Base-by-base conservation (phyloP, 2,113 vertebrate species). In the Fulica atra region DNA sequence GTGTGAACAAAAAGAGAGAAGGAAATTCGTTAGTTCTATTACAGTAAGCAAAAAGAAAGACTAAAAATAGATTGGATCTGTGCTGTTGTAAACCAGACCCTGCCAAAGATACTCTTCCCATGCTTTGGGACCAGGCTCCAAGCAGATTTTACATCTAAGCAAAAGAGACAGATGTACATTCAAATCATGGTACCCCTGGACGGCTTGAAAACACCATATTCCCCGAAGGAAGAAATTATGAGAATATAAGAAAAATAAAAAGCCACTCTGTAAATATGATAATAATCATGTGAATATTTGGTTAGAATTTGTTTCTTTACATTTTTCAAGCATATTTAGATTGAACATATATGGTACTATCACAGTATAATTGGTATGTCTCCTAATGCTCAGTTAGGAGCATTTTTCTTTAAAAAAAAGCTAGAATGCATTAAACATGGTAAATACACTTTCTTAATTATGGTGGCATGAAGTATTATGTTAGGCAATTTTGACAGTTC, bases 201-300 rank as follows among this genome's bases (percentile, higher is more conserved):
- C 69, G 96, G 38, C 80, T 76, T 86, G 61, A 82, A 96, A 96
- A 96, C 48, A 63, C 31, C 82, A 77, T 44, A 63, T 65, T 81
- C 61, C 38, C 77, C 69, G 50, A 93, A 89, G 71, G 66, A 80
- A 60, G 44, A 38, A 83, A 24, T 83, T 7, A 84, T 1, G 23
- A 36, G 12, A 79, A 14, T 25, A 14, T 5, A 60, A 31, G 38
- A n/a, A 3, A 36, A 18, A 36, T 3, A 35, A 19, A 31, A 46
- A n/a, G 31, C 7, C 2, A 2, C 1, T 6, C 5, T 28, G 6
- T 7, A 19, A 88, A 85, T 46, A 59, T 72, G 25, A 36, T 64
- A 44, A 6, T 15, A 85, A 66, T 66, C 10, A 21, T 15, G 64
- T 36, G 69, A 92, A 94, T 61, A 77, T 71, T 81, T 86, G 42